Base-by-base conservation (phyloP, 2,797 vertebrate species). In the Chaetodon trifasciatus region DNA sequence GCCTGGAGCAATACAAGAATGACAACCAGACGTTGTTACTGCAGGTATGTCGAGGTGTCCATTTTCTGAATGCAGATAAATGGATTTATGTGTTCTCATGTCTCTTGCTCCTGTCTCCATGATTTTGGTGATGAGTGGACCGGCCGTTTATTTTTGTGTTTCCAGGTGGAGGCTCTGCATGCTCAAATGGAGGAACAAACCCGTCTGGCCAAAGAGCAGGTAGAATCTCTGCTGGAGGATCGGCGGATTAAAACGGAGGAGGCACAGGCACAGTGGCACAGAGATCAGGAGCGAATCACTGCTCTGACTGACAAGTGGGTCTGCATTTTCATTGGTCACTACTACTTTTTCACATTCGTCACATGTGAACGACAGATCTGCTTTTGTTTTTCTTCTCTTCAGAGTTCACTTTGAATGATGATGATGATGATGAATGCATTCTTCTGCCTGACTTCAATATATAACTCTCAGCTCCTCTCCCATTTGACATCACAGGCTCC, bases 131-230 rank as follows among this genome's bases (percentile, higher is more conserved):
- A 57, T 23, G 4, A 53, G 10, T 56, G 3, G 3, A 11, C 8
- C 32, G 47, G 50, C 15, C 8, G 72, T 66, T 79, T 47, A 2
- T 52, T 76, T 46, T 49, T 44, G 4, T 70, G n/a, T 70, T 0
- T 87, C 44, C 90, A 99, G 98, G 97, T 99, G 88, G 97, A 98
- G 91, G 97, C 98, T 0, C 92, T 99, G 79, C 98, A 99, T 88
- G 97, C 97, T 83, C 98, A 99, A 92, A 91, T 99, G 90, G 97
- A 96, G 83, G 97, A 99, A 83, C 98, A 99, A 90, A 96, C 97
- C 4, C 95, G 90, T 5, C 86, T 99, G 62, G 94, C 96, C 40
- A 97, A 97, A 91, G 98, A 99, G 8, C 98, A 98, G 87, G 78
- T 96, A 0, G 97, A 99, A 82, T 94, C 96, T 4, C 93, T 99